Base-by-base conservation (phyloP, 2,113 vertebrate genomes). In the Madoqua kirkii region DNA sequence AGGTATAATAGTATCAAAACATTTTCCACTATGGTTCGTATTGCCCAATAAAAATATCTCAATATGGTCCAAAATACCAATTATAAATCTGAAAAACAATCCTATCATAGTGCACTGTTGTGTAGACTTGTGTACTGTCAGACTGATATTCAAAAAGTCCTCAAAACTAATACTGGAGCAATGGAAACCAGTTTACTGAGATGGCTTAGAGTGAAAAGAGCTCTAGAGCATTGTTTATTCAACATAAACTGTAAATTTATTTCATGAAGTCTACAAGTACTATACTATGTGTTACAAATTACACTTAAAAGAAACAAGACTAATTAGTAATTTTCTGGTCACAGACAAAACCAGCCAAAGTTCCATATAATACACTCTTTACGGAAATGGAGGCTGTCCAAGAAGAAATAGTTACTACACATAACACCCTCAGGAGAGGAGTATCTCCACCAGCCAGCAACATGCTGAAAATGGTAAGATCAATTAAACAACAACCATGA, bases 381-480 rank as follows among this genome's bases (percentile, higher is more conserved):
- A 98, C 98, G 1, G 91, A 19, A 31, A 45, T 25, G 50, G 4
- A 7, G 40, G 57, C 31, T 17, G 95, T 97, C 31, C 98, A 97
- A 19, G 45, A 97, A 33, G 76, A 98, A 84, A 98, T 99, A 87
- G 89, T 98, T 86, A 43, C 92, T 57, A 33, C 13, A 31, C 98
- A 98, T 87, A 99, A 98, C 36, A 6, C 11, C 12, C 45, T 98
- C 29, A 97, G 98, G 93, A 98, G 97, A 97, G 8, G 0, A 36
- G 98, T 98, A 5, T 9, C 31, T 1, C 98, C 98, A n/a, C 12
- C 96, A 87, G 98, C 98, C 81, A 97, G 92, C 13, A 98, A 99
- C 87, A 98, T 99, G 98, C 19, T 98, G 91, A 98, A 94, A 85
- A 98, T 99, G 98, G 99, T 98, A 98, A 98, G 98, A 71, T 84